Evolutionary conservation across 2,113 vertebrate genomes (phyloP).

Genomic region (Indri indri): DNA sequence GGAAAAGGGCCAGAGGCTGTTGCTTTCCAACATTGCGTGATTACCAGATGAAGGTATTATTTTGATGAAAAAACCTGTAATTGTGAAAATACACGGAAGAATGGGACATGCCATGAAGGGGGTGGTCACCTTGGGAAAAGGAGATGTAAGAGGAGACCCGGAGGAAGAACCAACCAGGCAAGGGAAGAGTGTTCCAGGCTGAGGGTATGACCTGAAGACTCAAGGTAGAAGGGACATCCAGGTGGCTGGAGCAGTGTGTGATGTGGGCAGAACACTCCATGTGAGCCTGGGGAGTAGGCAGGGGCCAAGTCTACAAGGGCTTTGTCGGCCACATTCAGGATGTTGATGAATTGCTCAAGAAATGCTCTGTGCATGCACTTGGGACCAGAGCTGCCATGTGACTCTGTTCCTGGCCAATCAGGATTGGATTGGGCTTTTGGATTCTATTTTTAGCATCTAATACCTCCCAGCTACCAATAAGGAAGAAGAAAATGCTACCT

Average conservation of each 20-base stretch:
- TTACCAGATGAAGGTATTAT: not conserved
- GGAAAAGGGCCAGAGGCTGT: not conserved
- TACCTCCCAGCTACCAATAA: not conserved
- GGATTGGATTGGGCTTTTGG: not conserved
- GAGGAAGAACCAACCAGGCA: not conserved
- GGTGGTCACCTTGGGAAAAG: not conserved
- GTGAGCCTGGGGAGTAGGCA: not conserved
- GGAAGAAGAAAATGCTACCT: not conserved
- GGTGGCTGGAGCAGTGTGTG: too few relatives aligned
- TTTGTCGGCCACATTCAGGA: rapidly evolving
- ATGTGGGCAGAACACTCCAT: rapidly evolving
- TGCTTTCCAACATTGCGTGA: not conserved
- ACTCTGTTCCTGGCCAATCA: not conserved
- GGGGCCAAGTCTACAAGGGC: not conserved
- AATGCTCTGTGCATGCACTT: not conserved
- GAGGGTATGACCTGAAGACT: not conserved
- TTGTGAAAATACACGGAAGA: not conserved
- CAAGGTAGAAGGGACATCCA: not conserved
- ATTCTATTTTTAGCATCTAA: not conserved
- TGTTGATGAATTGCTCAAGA: not conserved
- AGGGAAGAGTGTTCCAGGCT: not conserved
- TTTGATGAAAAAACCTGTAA: not conserved
- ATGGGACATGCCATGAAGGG: rapidly evolving
- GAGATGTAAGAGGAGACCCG: not conserved
- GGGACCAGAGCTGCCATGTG: not conserved